Percentiles rank a stretch among this genome's conserved stretches.
These are phyloP conservation scores for Temnothorax nylanderi DNA, from an alignment of 1,140 invertebrate species.

Conservation along the genomic window DNA sequence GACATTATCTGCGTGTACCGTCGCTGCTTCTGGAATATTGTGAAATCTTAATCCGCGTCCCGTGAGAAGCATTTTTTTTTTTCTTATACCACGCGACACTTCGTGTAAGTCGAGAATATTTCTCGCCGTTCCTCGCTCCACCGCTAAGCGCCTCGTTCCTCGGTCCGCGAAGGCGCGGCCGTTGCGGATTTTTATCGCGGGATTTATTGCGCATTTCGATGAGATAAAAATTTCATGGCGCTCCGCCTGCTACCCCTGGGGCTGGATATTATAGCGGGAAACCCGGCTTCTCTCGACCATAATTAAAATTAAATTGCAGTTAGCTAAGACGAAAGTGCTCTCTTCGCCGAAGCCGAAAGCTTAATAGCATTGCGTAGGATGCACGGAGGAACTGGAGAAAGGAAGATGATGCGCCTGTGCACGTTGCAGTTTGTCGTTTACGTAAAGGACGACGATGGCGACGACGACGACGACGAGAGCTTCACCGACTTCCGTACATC, in stretches of 20 bases:
- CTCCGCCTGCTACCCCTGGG: constrained; percentile 11
- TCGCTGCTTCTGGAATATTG: neutral
- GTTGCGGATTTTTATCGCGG: constrained; percentile 52
- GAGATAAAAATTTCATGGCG: constrained; percentile 62
- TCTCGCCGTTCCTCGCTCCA: neutral
- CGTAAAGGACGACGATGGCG: constrained; percentile 4
- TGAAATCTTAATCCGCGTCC: neutral
- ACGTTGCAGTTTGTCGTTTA: neutral
- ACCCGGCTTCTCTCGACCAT: constrained; percentile 40
- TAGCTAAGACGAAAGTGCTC: constrained; percentile 61
- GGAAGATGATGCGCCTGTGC: constrained; percentile 28
- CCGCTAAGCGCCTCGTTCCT: neutral
- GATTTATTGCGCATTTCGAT: constrained; percentile 59
- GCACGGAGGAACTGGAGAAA: constrained; percentile 30
- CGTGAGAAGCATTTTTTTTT: neutral
- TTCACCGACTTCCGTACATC: constrained; percentile 32
- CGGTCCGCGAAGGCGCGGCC: neutral
- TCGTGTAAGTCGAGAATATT: constrained; percentile 2
- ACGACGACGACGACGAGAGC: neutral
- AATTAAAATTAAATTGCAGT: constrained; percentile 63
- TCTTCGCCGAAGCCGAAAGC: constrained; percentile 46
- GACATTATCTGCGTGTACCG: too few species aligned
- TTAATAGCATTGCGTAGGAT: constrained; percentile 58
- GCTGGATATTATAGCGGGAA: constrained; percentile 42
- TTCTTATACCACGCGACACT: neutral